Evolutionary conservation across 2,797 vertebrate species (phyloP).

Genomic region (Graptemys geographica): DNA sequence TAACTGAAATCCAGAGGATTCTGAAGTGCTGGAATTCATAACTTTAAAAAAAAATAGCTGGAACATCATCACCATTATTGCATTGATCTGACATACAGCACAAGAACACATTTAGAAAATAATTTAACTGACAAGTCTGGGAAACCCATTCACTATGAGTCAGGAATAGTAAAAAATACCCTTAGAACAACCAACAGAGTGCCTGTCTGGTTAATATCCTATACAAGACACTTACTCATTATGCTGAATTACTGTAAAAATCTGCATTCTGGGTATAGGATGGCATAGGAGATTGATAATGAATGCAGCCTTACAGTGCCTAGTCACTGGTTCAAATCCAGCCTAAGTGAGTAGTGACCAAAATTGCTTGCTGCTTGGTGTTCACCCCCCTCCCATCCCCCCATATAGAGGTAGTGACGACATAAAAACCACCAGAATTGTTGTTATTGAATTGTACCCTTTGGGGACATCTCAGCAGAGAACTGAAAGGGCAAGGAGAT

Average conservation of each 20-base stretch:
- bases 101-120: slow-evolving; percentile 51
- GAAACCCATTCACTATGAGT: slow-evolving; percentile 33
- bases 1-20: slow-evolving; percentile 54
- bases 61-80: slow-evolving; percentile 29
- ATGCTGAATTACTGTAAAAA: slow-evolving; percentile 53
- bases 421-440: neutral
- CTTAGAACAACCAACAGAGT: slow-evolving; percentile 23
- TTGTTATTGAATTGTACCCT: slow-evolving; percentile 2
- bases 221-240: slow-evolving; percentile 35
- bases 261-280: slow-evolving; percentile 34
- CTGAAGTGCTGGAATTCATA: slow-evolving; percentile 30
- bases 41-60: slow-evolving; percentile 44
- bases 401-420: slow-evolving; percentile 36
- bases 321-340: slow-evolving; percentile 59
- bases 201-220: slow-evolving; percentile 40
- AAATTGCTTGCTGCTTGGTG: slow-evolving; percentile 40
- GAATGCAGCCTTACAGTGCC: slow-evolving; percentile 7
- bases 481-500: neutral
- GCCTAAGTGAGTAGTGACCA: neutral
- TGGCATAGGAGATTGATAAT: slow-evolving; percentile 17
- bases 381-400: neutral
- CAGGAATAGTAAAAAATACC: slow-evolving; percentile 46
- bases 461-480: slow-evolving; percentile 12
- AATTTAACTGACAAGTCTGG: slow-evolving; percentile 44
- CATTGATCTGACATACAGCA: slow-evolving; percentile 38